phyloP scores from a whole-genome alignment of 2,888 invertebrate genomes.

The Hirtodrosophila alboralis region DNA sequence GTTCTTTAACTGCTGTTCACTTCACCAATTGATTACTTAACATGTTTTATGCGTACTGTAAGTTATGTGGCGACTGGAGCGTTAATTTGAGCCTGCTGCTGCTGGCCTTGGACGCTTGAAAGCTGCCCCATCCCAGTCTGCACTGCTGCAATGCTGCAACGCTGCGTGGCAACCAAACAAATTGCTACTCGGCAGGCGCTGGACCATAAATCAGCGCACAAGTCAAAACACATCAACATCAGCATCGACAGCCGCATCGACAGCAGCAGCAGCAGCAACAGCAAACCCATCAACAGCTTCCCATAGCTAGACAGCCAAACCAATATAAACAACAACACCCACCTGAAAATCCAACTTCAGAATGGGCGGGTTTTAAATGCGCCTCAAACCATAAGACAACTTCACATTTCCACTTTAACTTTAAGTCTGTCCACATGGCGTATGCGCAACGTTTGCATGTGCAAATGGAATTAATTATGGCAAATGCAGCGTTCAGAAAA shows the following conservation, averaged over 20 bases:
- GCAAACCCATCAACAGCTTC: slow-evolving; percentile 39
- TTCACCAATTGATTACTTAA: slow-evolving; percentile 82
- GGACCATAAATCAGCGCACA: slow-evolving; percentile 73
- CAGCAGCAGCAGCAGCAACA: slow-evolving; percentile 26
- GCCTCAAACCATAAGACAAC: slow-evolving; percentile 42
- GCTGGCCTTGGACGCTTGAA: slow-evolving; percentile 16
- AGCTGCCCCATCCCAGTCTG: slow-evolving; percentile 18
- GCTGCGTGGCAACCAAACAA: slow-evolving; percentile 66
- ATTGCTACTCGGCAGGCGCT: slow-evolving; percentile 71
- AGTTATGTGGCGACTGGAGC: slow-evolving; percentile 77
- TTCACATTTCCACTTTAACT: slow-evolving; percentile 13
- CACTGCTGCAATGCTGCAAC: slow-evolving; percentile 10
- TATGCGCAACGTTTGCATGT: slow-evolving; percentile 75
- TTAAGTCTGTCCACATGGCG: slow-evolving; percentile 36
- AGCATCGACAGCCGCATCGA: slow-evolving; percentile 43
- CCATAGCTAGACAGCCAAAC: slow-evolving; percentile 30
- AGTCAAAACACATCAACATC: slow-evolving; percentile 74
- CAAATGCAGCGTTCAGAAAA: slow-evolving; percentile 37
- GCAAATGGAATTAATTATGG: slow-evolving; percentile 82
- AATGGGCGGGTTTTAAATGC: slow-evolving; percentile 56
- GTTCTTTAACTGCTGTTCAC: slow-evolving; percentile 32
- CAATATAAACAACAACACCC: slow-evolving; percentile 41
- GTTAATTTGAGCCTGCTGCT: slow-evolving; percentile 65
- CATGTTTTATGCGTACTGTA: slow-evolving; percentile 80
- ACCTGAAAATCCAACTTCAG: slow-evolving; percentile 20